Base-by-base conservation (phyloP, 2,888 invertebrate genomes). In the Nebria salina region DNA sequence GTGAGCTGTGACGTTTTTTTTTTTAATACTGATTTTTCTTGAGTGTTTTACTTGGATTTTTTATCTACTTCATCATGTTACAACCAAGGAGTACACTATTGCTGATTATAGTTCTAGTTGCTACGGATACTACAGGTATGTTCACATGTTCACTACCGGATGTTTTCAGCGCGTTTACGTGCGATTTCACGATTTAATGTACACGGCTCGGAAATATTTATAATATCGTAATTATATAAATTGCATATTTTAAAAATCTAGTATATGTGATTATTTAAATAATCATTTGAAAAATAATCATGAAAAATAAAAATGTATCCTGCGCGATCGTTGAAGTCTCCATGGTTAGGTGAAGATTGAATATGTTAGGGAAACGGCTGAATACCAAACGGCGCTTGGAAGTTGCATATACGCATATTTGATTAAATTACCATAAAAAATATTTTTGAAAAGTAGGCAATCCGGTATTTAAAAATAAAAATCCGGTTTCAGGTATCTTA, bases 101-200 rank as follows among this genome's bases (percentile, higher is more conserved):
- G 76, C 76, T 84, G 73, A 77, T 83, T 75, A 68, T 83, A 81
- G 76, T 83, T 75, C 72, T 84, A 82, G 68, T 84, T 81, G 80
- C 83, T 73, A 82, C 81, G 78, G 77, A 78, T 80, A 83, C 83
- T 82, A 82, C 83, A 85, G 85, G 85, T 85, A 82, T 54, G 54
- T 54, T 34, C 34, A 34, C 34, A 34, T 34, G 34, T 34, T 34
- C 34, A 34, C 73, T 82, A 54, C 41, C 42, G 26, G 25, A 41
- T 15, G 26, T 73, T 73, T 34, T 72, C 41, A n/a, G 73, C 73
- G 73, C 41, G 25, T 41, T 34, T 5, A 34, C 34, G 34, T 34
- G 41, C 13, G 13, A 70, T n/a, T 9, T 68, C 1, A 13, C 2
- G 34, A 34, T 34, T 34, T 34, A 5, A 4, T 34, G 34, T 34